Evolutionary conservation across 2,113 vertebrate genomes (phyloP).

Genomic region (Ictidomys tridecemlineatus): DNA sequence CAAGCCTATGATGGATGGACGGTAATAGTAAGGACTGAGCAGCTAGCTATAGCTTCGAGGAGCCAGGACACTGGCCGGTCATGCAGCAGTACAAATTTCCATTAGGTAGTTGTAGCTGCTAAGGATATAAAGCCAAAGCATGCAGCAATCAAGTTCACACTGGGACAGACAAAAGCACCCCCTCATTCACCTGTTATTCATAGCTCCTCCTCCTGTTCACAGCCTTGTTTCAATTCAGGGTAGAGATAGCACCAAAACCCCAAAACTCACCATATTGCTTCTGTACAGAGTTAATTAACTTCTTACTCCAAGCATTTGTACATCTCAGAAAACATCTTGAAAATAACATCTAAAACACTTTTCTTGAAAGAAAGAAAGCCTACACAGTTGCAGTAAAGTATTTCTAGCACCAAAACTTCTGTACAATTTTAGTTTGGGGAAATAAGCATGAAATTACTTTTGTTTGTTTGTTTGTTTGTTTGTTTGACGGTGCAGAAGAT

Average conservation of each 20-base stretch:
- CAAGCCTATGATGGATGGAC: neutral
- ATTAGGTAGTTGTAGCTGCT: neutral
- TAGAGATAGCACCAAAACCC: neutral
- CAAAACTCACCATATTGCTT: neutral
- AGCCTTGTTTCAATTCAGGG: neutral
- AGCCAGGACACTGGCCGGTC: neutral
- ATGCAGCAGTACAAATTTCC: fast-evolving
- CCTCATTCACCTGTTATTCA: neutral
- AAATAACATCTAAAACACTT: neutral
- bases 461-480: neutral
- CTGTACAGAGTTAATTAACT: neutral
- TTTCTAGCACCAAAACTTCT: neutral
- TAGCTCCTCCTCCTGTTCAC: neutral
- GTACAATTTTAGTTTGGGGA: neutral
- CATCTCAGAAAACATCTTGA: slow-evolving; percentile 3
- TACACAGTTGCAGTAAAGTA: neutral
- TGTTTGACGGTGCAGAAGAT: neutral
- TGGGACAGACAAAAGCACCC: neutral
- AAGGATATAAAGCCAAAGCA: neutral
- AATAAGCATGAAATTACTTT: neutral
- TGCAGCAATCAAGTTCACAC: neutral
- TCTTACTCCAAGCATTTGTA: neutral
- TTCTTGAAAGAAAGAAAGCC: neutral
- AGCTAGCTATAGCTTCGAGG: fast-evolving
- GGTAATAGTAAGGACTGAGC: neutral